Conservation (phyloP, 2,797 vertebrate genomes). For the Fringilla coelebs region DNA sequence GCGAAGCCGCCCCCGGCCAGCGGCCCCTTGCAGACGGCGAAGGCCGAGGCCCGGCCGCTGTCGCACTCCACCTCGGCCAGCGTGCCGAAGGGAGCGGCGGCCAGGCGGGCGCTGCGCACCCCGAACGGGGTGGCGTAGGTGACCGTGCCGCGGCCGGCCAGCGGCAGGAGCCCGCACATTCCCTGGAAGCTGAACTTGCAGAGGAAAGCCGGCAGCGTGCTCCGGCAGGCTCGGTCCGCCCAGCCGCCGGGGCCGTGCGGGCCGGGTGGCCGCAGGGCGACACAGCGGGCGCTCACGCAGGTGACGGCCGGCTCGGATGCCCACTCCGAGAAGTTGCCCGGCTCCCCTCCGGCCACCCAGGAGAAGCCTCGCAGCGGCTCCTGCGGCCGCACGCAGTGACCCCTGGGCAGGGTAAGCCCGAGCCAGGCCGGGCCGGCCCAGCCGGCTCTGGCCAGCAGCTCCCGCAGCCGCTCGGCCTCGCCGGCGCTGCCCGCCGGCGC, state of each 20-base stretch:
- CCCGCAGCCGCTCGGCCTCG: constrained; percentile 54
- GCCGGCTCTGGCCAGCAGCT: not conserved
- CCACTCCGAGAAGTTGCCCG: constrained; percentile 67
- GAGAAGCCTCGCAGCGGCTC: constrained; percentile 68
- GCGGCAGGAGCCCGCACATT: constrained; percentile 69
- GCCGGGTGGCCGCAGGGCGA: not conserved
- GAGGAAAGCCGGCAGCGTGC: constrained; percentile 57
- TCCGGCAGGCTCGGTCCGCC: constrained; percentile 46
- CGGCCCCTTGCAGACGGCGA: constrained; percentile 60
- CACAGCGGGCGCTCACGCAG: constrained; percentile 69
- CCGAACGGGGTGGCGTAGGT: constrained; percentile 71
- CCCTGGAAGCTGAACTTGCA: constrained; percentile 80
- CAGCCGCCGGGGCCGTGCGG: constrained; percentile 20
- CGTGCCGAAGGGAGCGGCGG: constrained; percentile 71
- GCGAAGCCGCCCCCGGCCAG: not conserved
- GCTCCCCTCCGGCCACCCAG: constrained; percentile 59
- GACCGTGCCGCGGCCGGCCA: constrained; percentile 67
- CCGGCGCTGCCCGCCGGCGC: constrained; percentile 31
- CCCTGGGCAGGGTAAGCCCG: constrained; percentile 65
- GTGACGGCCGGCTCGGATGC: constrained; percentile 45
- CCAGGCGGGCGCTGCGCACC: constrained; percentile 47
- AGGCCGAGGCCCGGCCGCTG: not conserved
- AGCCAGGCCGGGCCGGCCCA: constrained; percentile 69
- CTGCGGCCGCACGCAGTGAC: constrained; percentile 50
- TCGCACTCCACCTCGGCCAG: constrained; percentile 59